Conservation (phyloP, 2,113 vertebrate species). For the Chauna torquata region DNA sequence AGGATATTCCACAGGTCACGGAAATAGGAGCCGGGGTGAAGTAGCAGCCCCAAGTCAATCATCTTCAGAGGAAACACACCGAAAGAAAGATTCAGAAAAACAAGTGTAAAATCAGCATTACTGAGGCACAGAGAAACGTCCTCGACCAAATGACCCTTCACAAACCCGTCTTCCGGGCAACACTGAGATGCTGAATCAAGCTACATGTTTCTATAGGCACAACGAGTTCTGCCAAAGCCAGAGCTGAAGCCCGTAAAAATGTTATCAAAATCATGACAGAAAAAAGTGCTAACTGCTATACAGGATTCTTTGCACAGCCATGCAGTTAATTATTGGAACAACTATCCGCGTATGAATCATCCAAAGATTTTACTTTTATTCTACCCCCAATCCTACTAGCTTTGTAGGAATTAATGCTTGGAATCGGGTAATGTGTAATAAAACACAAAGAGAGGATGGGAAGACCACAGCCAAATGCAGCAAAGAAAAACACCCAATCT, state of each 20-base stretch:
- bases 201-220: neutral
- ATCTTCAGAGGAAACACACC: constrained; percentile 65
- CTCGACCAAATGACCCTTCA: neutral
- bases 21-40: constrained; percentile 84
- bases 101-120: neutral
- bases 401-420: neutral
- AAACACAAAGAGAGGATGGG: neutral
- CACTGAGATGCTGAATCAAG: neutral
- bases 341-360: neutral
- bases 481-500: neutral
- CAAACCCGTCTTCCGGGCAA: neutral
- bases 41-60: constrained; percentile 81
- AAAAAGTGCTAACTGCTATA: neutral
- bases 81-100: neutral
- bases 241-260: neutral
- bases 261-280: neutral
- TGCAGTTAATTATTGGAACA: neutral
- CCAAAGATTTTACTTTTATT: neutral
- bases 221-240: neutral
- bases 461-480: neutral
- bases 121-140: neutral
- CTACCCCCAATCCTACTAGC: neutral
- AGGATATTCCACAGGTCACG: constrained; percentile 93
- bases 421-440: neutral
- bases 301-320: neutral